Evolutionary conservation across 1,140 invertebrate species (phyloP), one percentile per base, ranked within the genome.

Genomic region (Globodera ellingtonae): DNA sequence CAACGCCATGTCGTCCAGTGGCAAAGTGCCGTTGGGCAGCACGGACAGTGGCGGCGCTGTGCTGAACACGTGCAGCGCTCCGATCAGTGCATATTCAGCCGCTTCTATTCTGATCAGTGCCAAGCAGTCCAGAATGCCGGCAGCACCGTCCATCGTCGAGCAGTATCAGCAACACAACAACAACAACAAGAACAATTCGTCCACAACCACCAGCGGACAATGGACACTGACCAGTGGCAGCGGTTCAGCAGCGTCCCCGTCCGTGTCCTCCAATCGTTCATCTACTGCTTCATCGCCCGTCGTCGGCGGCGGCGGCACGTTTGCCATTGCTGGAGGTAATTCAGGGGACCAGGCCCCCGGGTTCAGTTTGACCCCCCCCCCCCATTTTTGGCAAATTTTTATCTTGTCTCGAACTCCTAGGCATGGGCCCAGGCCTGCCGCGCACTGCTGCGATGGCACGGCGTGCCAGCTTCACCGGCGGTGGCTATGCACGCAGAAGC

Each of bases 71-170:
- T 21, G 24, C 73, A 18, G 35, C 13, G 35, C 24, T 6, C 56
- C 47, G 73, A 75, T 75, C 66, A 75, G 73, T 48, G 73, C 73
- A 18, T 75, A 75, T 6, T 75, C 73, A 21, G 47, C 70, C 70
- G 52, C 70, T 18, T 72, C 70, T n/a, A 72, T 72, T 48, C 18
- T 72, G 70, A 72, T 56, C 70, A 72, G 5, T 18, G 47, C 70
- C 56, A 62, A 62, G 3, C 35, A 35, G 35, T 35, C 35, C 35
- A 35, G 35, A 35, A 35, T 3, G 13, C 13, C 4, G 35, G 56
- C 56, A 5, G 5, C 15, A 62, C 56, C 56, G 13, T 13, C 56
- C 13, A 6, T 62, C 18, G 56, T 10, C 56, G 56, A 62, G 10
- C 56, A 62, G 56, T 62, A 18, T 18, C 56, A 62, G 56, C 56